phyloP scores from a whole-genome alignment of 2,797 vertebrate genomes.

The Hipposideros larvatus region DNA sequence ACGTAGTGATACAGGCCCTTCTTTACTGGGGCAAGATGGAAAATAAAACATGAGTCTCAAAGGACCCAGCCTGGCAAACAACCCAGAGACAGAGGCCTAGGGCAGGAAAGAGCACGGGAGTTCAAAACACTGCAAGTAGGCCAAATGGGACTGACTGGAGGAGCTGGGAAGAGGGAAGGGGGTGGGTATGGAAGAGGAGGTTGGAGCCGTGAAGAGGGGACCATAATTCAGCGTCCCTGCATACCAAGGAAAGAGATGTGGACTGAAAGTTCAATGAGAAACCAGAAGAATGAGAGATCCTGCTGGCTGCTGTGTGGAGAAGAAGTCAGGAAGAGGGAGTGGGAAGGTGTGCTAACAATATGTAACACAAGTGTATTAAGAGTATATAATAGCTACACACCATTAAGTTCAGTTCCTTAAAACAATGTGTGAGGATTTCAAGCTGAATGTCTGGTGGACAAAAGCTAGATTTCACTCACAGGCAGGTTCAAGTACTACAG shows the following conservation, averaged over 20 bases:
- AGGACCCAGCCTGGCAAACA: background rate
- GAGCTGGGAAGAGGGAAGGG: no score
- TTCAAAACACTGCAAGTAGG: background rate
- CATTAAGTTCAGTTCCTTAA: background rate
- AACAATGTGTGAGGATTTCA: background rate
- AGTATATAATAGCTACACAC: background rate
- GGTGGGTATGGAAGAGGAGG: accelerated
- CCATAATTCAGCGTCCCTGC: no score
- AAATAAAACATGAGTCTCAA: background rate
- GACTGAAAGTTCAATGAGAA: background rate
- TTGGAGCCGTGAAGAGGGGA: background rate
- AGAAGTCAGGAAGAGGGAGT: background rate
- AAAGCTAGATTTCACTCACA: background rate
- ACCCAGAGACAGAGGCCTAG: background rate
- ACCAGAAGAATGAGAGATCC: background rate
- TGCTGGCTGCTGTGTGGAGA: background rate
- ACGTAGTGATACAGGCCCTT: background rate
- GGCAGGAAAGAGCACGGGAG: background rate
- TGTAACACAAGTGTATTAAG: background rate
- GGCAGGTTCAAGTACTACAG: background rate
- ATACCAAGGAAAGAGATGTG: background rate
- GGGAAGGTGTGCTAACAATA: no score
- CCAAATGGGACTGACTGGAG: no score
- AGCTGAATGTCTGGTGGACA: background rate
- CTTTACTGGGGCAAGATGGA: background rate